A percentile compares a stretch with the other conserved stretches of the same genome.
Conservation (phyloP, 2,888 invertebrate genomes). For the Caenorhabditis parvicauda region DNA sequence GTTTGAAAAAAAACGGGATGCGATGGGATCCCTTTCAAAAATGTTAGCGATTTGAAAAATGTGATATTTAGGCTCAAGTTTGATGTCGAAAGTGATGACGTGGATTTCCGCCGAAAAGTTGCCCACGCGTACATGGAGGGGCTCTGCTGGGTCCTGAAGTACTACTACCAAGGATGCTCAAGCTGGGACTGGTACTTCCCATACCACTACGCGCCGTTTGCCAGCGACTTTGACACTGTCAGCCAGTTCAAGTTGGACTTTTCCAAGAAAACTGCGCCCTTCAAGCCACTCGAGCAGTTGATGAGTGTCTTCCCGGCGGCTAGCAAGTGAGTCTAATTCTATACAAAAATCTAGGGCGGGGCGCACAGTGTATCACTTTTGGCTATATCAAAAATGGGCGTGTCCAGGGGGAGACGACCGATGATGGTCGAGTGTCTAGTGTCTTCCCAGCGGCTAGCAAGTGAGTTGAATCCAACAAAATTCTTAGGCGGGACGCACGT, state of each 20-base stretch:
- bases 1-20: too few relatives aligned
- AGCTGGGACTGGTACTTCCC: constrained; percentile 99
- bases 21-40: too few relatives aligned
- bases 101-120: constrained; percentile 83
- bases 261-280: constrained; percentile 84
- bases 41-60: neutral
- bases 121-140: constrained; percentile 84
- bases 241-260: constrained; percentile 79
- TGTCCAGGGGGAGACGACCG: too few relatives aligned
- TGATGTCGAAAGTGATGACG: constrained; percentile 64
- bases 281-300: constrained; percentile 93
- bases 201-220: constrained; percentile 98
- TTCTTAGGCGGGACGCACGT: too few relatives aligned
- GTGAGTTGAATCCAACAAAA: too few relatives aligned
- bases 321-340: constrained; percentile 67
- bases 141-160: constrained; percentile 93
- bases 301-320: constrained; percentile 99
- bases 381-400: too few relatives aligned
- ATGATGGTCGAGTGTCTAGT: too few relatives aligned
- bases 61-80: constrained; percentile 66
- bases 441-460: too few relatives aligned
- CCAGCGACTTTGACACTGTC: constrained; percentile 86
- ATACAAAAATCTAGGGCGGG: too few relatives aligned
- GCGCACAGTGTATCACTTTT: too few relatives aligned
- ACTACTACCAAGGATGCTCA: constrained; percentile 95